Evolutionary conservation across 2,888 invertebrate species (phyloP), one percentile per base, ranked within the genome.

Genomic region (Aleiodes alternator): DNA sequence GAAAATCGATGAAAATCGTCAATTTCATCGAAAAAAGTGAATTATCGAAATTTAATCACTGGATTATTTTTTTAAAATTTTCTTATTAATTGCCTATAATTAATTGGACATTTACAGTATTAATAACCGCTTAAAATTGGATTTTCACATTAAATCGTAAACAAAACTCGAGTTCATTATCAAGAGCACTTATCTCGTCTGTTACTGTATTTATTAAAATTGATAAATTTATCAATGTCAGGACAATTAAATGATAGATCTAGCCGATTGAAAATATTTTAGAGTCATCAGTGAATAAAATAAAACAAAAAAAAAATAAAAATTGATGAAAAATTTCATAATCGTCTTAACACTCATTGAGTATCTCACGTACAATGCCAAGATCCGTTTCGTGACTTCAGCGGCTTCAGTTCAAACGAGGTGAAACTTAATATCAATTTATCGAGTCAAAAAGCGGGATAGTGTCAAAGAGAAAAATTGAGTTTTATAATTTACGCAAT

Each of bases 341-440:
- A 71, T 71, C 43, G 23, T 16, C 43, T 72, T 75, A 69, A 51
- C 66, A 50, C 59, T 73, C 57, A 48, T 66, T 55, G 43, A 50
- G 56, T 68, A 64, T 51, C 12, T 73, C 75, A 64, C 59, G 74
- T 68, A 72, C 69, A 72, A 71, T 70, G 73, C 55, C 14, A 50
- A 4, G 48, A 71, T 71, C 53, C 34, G n/a, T 70, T 76, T 68
- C 73, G 76, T 73, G 73, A 76, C 72, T 23, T 23, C 51, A 38
- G 48, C 73, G 64, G 69, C 43, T 73, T 69, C 14, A 64, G 69
- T 50, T 73, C 55, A 80, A 78, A 80, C 73, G 76, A 79, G 78
- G 75, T 68, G 57, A 72, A 75, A 75, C 59, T 69, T 75, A 73
- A 78, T 77, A 78, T 79, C 78, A 78, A 81, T 81, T 80, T 78